Evolutionary conservation across 2,888 invertebrate species (phyloP), one percentile per base, ranked within the genome.

Genomic region (Xestia ashworthii): DNA sequence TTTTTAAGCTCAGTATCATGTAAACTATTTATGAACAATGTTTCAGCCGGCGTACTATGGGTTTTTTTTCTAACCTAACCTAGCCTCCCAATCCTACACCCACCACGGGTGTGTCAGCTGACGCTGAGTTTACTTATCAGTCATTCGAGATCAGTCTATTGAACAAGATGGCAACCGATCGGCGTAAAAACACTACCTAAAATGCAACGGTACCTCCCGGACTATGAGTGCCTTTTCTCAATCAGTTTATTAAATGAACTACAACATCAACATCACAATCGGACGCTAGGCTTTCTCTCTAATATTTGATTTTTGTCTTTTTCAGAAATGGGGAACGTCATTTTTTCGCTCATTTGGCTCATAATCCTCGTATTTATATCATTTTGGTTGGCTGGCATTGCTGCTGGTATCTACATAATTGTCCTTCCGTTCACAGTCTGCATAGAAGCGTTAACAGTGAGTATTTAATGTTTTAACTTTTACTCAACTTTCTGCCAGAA

Each of bases 361-460:
- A 6, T 76, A 8, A 16, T 76, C 38, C 96, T 98, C 75, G 97
- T 98, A 89, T 97, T 98, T 86, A 92, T 98, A 66, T 96, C 97
- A 32, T 98, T 98, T 90, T 97, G 97, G 94, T 94, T 98, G 66
- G 98, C 98, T 19, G 97, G 97, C 69, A 94, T 98, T 84, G 98
- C 98, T 85, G 98, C 98, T 3, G 97, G 97, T 78, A 94, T 97
- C 88, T 98, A 98, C 94, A 98, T 98, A 76, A 87, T 98, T 48
- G 82, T 98, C 6, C 97, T 98, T 83, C 97, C 98, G 12, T 95
- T 98, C 76, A 97, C 97, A 75, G 98, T 98, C 12, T 98, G 98
- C 93, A 96, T 98, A 94, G 97, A 97, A 78, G 97, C 97, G 8
- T 95, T 98, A 92, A 93, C 97, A 95, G 98, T 98, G 94, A 97